These are phyloP conservation scores for Drosophila navojoa DNA, from an alignment of 1,140 invertebrate species.

Conservation along the genomic window DNA sequence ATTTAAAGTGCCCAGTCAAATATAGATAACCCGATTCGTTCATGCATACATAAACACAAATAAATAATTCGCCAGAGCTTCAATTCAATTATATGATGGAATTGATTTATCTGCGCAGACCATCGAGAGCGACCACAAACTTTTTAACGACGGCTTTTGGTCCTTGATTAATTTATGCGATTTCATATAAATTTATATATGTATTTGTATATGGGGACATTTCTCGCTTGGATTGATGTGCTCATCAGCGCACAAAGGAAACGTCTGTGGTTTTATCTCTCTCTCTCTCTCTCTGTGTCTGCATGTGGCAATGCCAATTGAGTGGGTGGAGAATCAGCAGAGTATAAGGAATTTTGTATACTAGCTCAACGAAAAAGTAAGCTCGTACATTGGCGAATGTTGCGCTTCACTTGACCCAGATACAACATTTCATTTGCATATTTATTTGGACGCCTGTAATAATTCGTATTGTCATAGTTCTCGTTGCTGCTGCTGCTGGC, in stretches of 20 bases:
- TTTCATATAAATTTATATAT: conserved; percentile 20
- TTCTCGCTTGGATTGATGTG: conserved; percentile 36
- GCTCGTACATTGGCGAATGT: conserved; percentile 18
- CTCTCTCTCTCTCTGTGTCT: no score
- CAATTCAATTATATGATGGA: conserved; percentile 51
- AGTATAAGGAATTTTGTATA: neutral
- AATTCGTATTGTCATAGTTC: conserved; percentile 20
- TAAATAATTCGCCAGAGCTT: conserved; percentile 51
- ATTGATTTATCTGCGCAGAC: conserved; percentile 27
- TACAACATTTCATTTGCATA: conserved; percentile 71
- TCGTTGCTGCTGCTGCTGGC: conserved; percentile 10
- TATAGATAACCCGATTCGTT: neutral
- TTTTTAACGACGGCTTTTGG: conserved; percentile 57
- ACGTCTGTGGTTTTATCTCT: no score
- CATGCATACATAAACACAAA: conserved; percentile 17
- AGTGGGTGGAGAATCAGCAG: conserved; percentile 1
- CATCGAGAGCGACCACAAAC: conserved; percentile 12
- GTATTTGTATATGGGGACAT: conserved; percentile 17
- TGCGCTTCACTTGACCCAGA: conserved; percentile 25
- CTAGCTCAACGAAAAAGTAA: conserved; percentile 20
- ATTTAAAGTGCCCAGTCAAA: neutral
- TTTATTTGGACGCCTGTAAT: conserved; percentile 47
- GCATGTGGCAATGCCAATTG: conserved; percentile 7
- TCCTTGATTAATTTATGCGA: conserved; percentile 54
- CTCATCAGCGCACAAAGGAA: conserved; percentile 19